These are phyloP conservation scores for Astyanax mexicanus DNA, from an alignment of 2,797 vertebrate genomes.

Conservation along the genomic window DNA sequence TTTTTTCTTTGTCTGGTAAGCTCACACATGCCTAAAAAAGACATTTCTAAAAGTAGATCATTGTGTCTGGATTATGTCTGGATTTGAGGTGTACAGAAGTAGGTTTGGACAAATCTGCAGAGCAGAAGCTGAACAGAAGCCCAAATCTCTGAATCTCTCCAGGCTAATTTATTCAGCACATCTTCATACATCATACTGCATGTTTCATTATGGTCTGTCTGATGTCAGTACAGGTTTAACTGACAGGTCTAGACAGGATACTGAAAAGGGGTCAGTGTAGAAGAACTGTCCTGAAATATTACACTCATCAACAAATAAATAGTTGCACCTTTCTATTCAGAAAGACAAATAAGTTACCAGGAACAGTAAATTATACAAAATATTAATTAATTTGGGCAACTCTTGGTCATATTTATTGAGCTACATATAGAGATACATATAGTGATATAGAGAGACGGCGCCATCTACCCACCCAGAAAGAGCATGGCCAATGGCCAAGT, in stretches of 20 bases:
- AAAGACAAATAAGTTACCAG: no score
- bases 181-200: background rate
- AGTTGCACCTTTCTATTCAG: no score
- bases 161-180: background rate
- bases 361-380: no score
- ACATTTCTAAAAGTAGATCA: background rate
- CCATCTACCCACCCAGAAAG: no score
- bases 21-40: background rate
- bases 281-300: background rate
- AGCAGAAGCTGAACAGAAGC: background rate
- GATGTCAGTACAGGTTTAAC: slow-evolving; percentile 14
- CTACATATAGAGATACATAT: no score
- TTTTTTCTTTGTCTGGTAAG: background rate
- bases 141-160: background rate
- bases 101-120: background rate
- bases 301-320: no score
- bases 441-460: no score
- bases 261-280: slow-evolving; percentile 1
- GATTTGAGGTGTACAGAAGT: background rate
- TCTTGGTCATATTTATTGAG: no score
- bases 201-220: background rate
- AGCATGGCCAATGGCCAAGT: no score
- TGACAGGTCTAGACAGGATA: background rate
- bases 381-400: no score
- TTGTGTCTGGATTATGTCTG: background rate